Conservation (phyloP, 2,888 invertebrate genomes). For the Agrotis clavis region DNA sequence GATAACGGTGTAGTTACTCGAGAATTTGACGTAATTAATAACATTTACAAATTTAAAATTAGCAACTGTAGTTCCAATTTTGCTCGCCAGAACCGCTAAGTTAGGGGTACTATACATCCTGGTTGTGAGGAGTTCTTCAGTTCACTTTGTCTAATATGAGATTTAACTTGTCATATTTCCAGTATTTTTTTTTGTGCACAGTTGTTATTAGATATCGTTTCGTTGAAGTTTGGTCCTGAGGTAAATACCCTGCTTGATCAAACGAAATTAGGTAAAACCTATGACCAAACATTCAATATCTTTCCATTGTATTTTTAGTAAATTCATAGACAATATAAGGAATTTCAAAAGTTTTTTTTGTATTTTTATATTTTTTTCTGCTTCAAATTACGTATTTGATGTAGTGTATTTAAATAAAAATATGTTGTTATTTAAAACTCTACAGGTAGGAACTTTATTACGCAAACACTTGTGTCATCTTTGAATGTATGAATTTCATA, state of each 20-base stretch:
- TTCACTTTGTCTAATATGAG: conserved; percentile 8
- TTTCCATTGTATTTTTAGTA: not conserved
- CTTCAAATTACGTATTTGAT: too few species aligned
- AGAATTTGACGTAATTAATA: too few species aligned
- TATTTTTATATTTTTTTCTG: too few species aligned
- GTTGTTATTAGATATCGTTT: conserved; percentile 33
- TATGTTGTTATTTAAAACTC: too few species aligned
- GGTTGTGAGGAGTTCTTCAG: conserved; percentile 14
- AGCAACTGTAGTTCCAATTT: too few species aligned
- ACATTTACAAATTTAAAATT: too few species aligned
- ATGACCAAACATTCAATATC: conserved; percentile 8
- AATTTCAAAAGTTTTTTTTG: not conserved
- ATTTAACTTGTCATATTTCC: conserved; percentile 26
- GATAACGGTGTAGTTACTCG: too few species aligned
- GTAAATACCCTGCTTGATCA: conserved; percentile 1
- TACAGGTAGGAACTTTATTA: not conserved
- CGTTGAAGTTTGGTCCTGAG: conserved; percentile 1
- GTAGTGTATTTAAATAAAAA: too few species aligned
- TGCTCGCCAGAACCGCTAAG: too few species aligned
- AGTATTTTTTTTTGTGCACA: conserved; percentile 20
- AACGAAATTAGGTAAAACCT: conserved; percentile 21
- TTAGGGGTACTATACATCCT: conserved; percentile 27
- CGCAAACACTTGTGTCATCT: too few species aligned
- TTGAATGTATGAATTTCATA: not conserved
- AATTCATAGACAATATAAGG: conserved; percentile 1